Conservation (phyloP, 2,113 vertebrate genomes). For the Dicentrarchus labrax region DNA sequence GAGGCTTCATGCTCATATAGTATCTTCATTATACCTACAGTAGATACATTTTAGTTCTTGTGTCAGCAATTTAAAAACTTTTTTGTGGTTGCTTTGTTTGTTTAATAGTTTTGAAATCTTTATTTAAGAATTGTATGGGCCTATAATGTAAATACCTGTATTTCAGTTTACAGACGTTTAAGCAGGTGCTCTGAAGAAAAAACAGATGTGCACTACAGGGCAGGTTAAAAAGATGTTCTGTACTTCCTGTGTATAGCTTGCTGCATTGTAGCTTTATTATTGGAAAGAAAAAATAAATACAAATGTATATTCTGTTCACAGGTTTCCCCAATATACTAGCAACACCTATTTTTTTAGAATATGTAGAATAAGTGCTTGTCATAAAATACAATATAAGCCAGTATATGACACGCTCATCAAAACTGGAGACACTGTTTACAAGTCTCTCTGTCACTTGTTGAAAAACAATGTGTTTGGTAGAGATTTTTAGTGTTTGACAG, state of each 20-base stretch:
- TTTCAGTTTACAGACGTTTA: too few species aligned
- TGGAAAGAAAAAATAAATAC: too few species aligned
- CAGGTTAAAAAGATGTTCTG: too few species aligned
- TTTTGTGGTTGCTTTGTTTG: too few species aligned
- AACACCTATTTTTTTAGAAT: background rate
- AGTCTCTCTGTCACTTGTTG: background rate
- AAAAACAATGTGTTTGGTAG: background rate
- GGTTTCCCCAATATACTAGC: background rate
- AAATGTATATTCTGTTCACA: background rate
- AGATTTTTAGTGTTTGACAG: constrained; percentile 18
- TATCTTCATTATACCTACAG: too few species aligned
- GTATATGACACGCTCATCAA: background rate
- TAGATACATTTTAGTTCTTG: too few species aligned
- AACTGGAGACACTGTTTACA: background rate
- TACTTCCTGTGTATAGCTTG: background rate
- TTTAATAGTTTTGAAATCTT: too few species aligned
- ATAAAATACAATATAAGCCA: background rate
- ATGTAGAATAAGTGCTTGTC: background rate
- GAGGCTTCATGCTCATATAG: background rate
- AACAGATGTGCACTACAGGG: too few species aligned
- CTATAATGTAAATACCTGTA: too few species aligned
- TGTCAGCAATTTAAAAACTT: too few species aligned
- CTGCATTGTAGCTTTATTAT: background rate
- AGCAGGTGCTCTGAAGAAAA: too few species aligned
- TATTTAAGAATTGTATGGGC: too few species aligned